Conservation (phyloP, 2,888 invertebrate species). For the Orchesella flavescens region DNA sequence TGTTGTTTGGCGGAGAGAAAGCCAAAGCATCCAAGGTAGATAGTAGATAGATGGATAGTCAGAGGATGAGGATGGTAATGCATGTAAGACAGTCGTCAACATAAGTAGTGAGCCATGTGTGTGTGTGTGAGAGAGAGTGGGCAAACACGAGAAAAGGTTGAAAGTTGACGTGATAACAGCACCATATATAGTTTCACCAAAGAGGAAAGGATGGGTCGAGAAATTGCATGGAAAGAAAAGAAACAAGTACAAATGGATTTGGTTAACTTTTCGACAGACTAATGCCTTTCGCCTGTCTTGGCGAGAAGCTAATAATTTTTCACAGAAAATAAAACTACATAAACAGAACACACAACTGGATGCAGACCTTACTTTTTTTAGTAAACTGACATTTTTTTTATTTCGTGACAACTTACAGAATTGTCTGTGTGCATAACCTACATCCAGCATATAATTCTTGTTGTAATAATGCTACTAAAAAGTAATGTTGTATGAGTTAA, state of each 20-base stretch:
- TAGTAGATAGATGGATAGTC: neutral
- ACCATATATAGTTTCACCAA: conserved; percentile 36
- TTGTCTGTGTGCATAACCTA: conserved; percentile 1
- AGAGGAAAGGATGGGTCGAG: conserved; percentile 50
- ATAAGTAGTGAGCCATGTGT: conserved; percentile 11
- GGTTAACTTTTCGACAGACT: conserved; percentile 64
- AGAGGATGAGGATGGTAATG: neutral
- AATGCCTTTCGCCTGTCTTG: conserved; percentile 60
- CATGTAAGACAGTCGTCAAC: conserved; percentile 19
- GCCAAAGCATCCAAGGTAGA: neutral
- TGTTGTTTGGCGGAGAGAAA: neutral
- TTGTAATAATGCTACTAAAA: neutral
- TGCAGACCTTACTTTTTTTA: neutral
- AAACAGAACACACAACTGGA: conserved; percentile 6
- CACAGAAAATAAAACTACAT: conserved; percentile 50
- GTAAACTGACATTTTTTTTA: conserved; percentile 32
- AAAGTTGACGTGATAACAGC: conserved; percentile 59
- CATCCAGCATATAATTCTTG: neutral
- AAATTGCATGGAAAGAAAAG: conserved; percentile 59
- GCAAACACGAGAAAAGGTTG: conserved; percentile 43
- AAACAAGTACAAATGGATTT: conserved; percentile 65
- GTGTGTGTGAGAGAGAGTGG: no score
- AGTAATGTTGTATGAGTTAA: no score
- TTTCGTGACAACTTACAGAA: conserved; percentile 20
- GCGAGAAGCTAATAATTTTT: conserved; percentile 61